Base-by-base conservation (phyloP, 2,888 invertebrate species). In the Brachyptera risi region DNA sequence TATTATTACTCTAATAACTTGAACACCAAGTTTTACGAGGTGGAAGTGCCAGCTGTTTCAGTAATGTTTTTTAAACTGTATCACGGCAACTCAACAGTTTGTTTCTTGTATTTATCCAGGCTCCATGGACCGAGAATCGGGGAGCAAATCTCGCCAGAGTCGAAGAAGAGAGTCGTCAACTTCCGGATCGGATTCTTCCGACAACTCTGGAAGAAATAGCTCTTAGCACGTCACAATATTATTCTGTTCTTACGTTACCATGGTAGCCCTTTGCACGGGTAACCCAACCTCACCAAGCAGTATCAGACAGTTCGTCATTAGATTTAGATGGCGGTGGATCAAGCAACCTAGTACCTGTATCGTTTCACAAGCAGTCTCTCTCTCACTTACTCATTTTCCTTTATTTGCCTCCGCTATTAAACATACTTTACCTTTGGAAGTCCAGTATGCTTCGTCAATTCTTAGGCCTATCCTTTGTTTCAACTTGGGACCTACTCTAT, bases 51-150 rank as follows among this genome's bases (percentile, higher is more conserved):
- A n/a, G n/a, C n/a, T n/a, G n/a, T n/a, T n/a, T n/a, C n/a, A n/a
- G n/a, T n/a, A n/a, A n/a, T n/a, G n/a, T n/a, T n/a, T n/a, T n/a
- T n/a, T n/a, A n/a, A n/a, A n/a, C n/a, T n/a, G n/a, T n/a, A n/a
- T n/a, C n/a, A n/a, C n/a, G n/a, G n/a, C n/a, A n/a, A n/a, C n/a
- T n/a, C n/a, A n/a, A n/a, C n/a, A n/a, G n/a, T n/a, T n/a, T n/a
- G n/a, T n/a, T n/a, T n/a, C n/a, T n/a, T n/a, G n/a, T n/a, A n/a
- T n/a, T n/a, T n/a, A n/a, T 31, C 31, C 47, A 47, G 47, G 47
- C 51, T 31, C 67, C n/a, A 64, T 64, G 38, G 68, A 68, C 38
- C 50, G 58, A 35, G 65, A 63, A 31, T 59, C 51, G 59, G 65
- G 56, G 57, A 65, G 63, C 54, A 64, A 64, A 59, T 67, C 65